Evolutionary conservation across 2,888 invertebrate genomes (phyloP).

Genomic region (Laspeyria flexula): DNA sequence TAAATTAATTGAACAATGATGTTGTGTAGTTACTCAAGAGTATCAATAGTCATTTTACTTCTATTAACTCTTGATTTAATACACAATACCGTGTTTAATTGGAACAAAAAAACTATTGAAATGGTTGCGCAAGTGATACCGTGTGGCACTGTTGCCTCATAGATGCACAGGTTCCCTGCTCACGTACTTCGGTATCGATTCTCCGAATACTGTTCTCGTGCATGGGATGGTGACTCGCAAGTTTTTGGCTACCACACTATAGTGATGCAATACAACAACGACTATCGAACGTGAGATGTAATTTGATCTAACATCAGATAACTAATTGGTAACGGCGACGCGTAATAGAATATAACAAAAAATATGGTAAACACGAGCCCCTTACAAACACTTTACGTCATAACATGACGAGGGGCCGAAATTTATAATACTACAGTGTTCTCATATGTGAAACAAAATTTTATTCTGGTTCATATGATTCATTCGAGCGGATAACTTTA

Average conservation of each 20-base stretch:
- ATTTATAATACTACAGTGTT: constrained; percentile 28
- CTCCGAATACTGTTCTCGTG: constrained; percentile 43
- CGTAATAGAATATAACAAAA: constrained; percentile 62
- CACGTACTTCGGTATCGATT: constrained; percentile 47
- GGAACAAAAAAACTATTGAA: constrained; percentile 29
- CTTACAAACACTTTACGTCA: constrained; percentile 41
- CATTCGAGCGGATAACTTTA: constrained; percentile 50
- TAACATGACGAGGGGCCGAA: constrained; percentile 46
- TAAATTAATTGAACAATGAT: too few species aligned
- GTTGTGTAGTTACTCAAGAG: too few species aligned
- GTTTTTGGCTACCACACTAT: constrained; percentile 57
- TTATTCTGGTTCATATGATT: constrained; percentile 45
- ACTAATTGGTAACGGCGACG: constrained; percentile 72
- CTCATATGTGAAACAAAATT: constrained; percentile 35
- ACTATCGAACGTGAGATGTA: constrained; percentile 46
- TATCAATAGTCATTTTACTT: constrained; percentile 7
- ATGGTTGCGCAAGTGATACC: constrained; percentile 33
- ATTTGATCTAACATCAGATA: constrained; percentile 73
- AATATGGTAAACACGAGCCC: constrained; percentile 53
- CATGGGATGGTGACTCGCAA: constrained; percentile 56
- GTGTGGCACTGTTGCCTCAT: constrained; percentile 23
- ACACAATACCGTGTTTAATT: constrained; percentile 20
- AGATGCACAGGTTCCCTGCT: constrained; percentile 16
- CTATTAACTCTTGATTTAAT: constrained; percentile 30
- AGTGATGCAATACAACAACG: constrained; percentile 66